These are phyloP conservation scores for Pseudomyrmex pallidus DNA, from an alignment of 1,140 invertebrate species.

Conservation along the genomic window DNA sequence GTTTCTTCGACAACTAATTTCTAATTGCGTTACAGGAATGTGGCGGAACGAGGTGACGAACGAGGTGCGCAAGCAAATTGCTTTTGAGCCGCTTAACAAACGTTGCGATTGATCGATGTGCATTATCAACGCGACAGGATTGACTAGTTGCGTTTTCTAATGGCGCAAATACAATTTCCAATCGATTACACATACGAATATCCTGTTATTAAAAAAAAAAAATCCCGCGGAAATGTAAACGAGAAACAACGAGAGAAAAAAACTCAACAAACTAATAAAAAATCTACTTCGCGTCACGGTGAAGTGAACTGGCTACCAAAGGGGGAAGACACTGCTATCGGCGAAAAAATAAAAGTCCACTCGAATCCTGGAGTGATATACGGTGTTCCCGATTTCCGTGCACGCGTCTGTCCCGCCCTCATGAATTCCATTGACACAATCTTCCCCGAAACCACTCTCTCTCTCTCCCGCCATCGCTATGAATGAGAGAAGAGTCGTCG, in stretches of 20 bases:
- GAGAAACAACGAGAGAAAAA: background rate
- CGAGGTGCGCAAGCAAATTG: constrained; percentile 10
- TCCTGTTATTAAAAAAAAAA: background rate
- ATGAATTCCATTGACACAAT: constrained; percentile 76
- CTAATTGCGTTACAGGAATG: constrained; percentile 45
- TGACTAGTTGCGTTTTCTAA: background rate
- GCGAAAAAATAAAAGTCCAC: constrained; percentile 76
- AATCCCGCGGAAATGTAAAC: background rate
- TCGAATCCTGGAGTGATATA: constrained; percentile 78
- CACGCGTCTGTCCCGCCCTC: constrained; percentile 67
- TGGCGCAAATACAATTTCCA: background rate
- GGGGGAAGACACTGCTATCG: constrained; percentile 31
- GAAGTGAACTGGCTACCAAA: constrained; percentile 15
- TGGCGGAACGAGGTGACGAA: constrained; percentile 22
- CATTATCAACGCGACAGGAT: constrained; percentile 5
- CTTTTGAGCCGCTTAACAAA: constrained; percentile 1
- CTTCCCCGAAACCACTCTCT: constrained; percentile 40
- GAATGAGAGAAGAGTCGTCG: constrained; percentile 3
- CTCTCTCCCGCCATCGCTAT: constrained; percentile 26
- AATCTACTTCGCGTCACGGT: constrained; percentile 61
- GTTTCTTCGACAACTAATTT: constrained; percentile 26
- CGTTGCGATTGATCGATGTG: constrained; percentile 1
- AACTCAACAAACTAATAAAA: constrained; percentile 34
- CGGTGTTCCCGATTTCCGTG: constrained; percentile 66
- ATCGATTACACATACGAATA: background rate